Evolutionary conservation across 2,888 invertebrate species (phyloP).

Genomic region (Xestia sexstrigata): DNA sequence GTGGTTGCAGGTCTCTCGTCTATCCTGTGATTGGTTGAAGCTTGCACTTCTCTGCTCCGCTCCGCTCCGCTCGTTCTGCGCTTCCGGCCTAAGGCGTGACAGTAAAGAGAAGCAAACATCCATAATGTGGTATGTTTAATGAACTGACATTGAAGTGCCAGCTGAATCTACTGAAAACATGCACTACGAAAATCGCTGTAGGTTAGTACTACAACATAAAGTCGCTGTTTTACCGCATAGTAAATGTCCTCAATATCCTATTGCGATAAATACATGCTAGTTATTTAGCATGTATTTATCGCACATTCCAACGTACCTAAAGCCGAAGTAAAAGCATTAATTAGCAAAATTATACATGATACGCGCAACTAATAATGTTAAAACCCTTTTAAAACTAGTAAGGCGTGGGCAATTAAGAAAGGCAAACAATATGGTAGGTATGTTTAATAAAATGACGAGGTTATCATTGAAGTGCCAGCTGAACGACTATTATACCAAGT

Average conservation of each 20-base stretch:
- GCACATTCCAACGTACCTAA: conserved; percentile 18
- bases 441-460: neutral
- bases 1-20: too few species aligned
- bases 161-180: neutral
- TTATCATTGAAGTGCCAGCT: neutral
- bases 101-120: conserved; percentile 23
- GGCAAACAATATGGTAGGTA: conserved; percentile 1
- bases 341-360: conserved; percentile 53
- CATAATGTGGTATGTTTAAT: neutral
- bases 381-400: conserved; percentile 28
- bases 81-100: conserved; percentile 3
- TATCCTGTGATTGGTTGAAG: too few species aligned
- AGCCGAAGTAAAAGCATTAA: conserved; percentile 32
- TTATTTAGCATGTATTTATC: too few species aligned
- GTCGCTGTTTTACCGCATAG: neutral
- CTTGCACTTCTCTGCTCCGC: too few species aligned
- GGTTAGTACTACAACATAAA: too few species aligned
- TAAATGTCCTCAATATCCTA: neutral
- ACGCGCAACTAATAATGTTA: conserved; percentile 37
- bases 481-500: neutral
- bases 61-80: too few species aligned
- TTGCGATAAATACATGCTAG: conserved; percentile 25
- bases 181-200: too few species aligned
- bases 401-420: conserved; percentile 33
- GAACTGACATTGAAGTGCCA: neutral